phyloP scores from a whole-genome alignment of 2,797 vertebrate genomes.

The Alauda arvensis region DNA sequence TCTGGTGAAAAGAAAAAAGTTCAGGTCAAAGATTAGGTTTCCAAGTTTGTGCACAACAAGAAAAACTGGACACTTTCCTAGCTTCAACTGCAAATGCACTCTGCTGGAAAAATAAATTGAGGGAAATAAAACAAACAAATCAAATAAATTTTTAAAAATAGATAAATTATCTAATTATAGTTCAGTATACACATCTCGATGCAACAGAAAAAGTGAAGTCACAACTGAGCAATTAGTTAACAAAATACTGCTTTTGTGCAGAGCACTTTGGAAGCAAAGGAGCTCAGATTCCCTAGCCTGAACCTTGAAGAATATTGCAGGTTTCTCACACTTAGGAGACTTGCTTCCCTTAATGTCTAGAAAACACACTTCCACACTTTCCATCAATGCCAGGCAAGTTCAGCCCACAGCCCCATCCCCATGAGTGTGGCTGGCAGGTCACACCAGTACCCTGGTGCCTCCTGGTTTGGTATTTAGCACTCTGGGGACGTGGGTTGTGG shows the following conservation, averaged over 20 bases:
- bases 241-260: not conserved
- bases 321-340: not conserved
- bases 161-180: not conserved
- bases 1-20: not conserved
- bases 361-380: not conserved
- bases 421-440: not conserved
- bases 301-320: not conserved
- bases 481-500: not conserved
- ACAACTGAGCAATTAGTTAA: not conserved
- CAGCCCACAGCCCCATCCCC: not conserved
- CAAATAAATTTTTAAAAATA: not conserved
- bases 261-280: not conserved
- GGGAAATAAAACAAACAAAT: not conserved
- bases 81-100: not conserved
- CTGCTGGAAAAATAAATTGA: not conserved
- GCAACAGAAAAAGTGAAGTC: not conserved
- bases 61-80: not conserved
- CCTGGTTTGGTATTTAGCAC: not conserved
- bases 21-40: not conserved
- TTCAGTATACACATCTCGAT: not conserved
- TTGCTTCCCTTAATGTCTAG: not conserved
- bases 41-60: not conserved
- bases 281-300: not conserved
- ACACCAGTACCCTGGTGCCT: fast-evolving
- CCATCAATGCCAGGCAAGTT: not conserved